Base-by-base conservation (phyloP, 1,140 invertebrate species). In the Camponotus pennsylvanicus region DNA sequence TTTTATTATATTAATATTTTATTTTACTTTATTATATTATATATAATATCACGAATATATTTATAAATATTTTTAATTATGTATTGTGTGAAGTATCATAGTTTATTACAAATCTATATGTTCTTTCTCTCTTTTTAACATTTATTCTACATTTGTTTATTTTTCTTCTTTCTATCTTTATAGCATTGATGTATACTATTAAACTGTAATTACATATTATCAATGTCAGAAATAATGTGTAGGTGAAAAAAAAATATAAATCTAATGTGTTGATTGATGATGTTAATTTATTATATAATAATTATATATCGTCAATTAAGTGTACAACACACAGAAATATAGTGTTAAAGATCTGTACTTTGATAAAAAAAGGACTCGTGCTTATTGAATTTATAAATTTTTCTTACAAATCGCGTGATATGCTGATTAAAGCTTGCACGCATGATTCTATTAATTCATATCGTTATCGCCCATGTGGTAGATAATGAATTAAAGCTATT, bases 401-500 rank as follows among this genome's bases (percentile, higher is more conserved):
- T 42, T 52, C 5, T 78, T 13, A 27, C 63, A 34, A 79, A 21
- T 79, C 21, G 49, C 49, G 49, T 70, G 77, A 69, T 69, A 9
- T 7, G 8, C 13, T 18, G 15, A 70, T 34, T 32, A 21, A 69
- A 80, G 15, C 40, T 67, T 32, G 42, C 18, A 59, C 21, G 21
- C 66, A n/a, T 57, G 21, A 32, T 9, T 57, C 5, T 49, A 11
- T 18, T 66, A 66, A 34, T 49, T 69, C 15, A 0, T 15, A 15
- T 70, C n/a, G 6, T 70, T 80, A 57, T 32, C 37, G 37, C 15
- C 21, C 63, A 57, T 13, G 11, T 13, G 5, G n/a, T 45, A 9
- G 52, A 80, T 59, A n/a, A 67, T 67, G 73, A 88, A 42, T 55
- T 63, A 64, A 78, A 59, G 63, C 69, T 64, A 88, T 67, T 88